These are phyloP conservation scores for Microctenopoma steveboyesi DNA, from an alignment of 2,797 vertebrate genomes.

Conservation along the genomic window DNA sequence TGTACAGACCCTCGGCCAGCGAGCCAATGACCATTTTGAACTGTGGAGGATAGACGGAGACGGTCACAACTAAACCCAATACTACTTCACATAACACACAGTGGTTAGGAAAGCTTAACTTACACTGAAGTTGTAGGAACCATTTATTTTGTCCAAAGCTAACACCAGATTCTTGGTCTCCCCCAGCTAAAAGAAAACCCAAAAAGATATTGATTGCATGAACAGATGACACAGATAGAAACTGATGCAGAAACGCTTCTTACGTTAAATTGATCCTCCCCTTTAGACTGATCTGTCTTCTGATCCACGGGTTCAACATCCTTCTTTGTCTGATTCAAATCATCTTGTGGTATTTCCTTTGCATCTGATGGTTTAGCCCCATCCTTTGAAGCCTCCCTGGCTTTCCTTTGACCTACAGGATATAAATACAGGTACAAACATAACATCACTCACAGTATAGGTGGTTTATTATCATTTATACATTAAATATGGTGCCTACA, in stretches of 20 bases:
- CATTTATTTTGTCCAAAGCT: slow-evolving; percentile 59
- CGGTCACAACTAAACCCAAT: neutral
- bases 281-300: neutral
- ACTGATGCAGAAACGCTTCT: neutral
- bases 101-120: slow-evolving; percentile 49
- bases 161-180: slow-evolving; percentile 49
- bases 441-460: neutral
- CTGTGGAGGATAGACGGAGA: slow-evolving; percentile 57
- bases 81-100: neutral
- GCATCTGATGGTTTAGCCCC: rapidly evolving
- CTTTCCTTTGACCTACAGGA: slow-evolving; percentile 42
- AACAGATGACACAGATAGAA: neutral
- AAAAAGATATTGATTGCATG: neutral
- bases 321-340: no score
- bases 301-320: rapidly evolving
- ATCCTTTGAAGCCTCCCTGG: rapidly evolving
- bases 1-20: slow-evolving; percentile 84
- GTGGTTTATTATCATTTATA: neutral
- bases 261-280: slow-evolving; percentile 25
- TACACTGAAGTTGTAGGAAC: slow-evolving; percentile 84
- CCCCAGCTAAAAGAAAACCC: slow-evolving; percentile 57
- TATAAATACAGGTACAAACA: neutral
- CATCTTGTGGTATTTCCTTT: rapidly evolving
- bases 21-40: slow-evolving; percentile 79
- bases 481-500: neutral